Evolutionary conservation across 2,888 invertebrate species (phyloP).

Genomic region (Acleris literana): DNA sequence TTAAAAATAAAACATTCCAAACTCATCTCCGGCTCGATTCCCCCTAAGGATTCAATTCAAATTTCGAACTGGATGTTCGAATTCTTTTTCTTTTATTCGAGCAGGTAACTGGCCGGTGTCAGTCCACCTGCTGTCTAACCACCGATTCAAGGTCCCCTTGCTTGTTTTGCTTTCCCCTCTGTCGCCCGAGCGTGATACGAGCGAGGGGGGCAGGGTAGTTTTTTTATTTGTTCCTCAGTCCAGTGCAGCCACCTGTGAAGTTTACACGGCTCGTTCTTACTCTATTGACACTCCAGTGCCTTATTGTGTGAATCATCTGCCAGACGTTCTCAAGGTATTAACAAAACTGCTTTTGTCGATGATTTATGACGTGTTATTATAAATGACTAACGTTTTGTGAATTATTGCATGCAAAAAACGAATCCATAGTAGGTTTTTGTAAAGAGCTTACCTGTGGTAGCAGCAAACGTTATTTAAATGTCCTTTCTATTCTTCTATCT

Average conservation of each 20-base stretch:
- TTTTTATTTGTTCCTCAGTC: slow-evolving; percentile 58
- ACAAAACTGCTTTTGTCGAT: slow-evolving; percentile 24
- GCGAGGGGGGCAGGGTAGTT: slow-evolving; percentile 54
- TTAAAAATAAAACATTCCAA: slow-evolving; percentile 30
- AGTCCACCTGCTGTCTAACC: slow-evolving; percentile 66
- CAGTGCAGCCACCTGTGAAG: slow-evolving; percentile 73
- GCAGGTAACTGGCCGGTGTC: slow-evolving; percentile 67
- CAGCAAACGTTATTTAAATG: too few species aligned
- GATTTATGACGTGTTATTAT: slow-evolving; percentile 42
- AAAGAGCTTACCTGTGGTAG: too few species aligned
- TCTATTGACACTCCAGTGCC: slow-evolving; percentile 58
- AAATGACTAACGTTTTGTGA: slow-evolving; percentile 34
- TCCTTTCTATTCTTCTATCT: too few species aligned
- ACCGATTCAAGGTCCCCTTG: slow-evolving; percentile 51
- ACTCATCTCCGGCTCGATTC: slow-evolving; percentile 13
- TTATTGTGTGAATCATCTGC: slow-evolving; percentile 64
- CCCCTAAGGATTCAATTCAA: slow-evolving; percentile 64
- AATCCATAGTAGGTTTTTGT: neutral
- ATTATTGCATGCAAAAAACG: slow-evolving; percentile 23
- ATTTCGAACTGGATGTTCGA: slow-evolving; percentile 67
- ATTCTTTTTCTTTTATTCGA: slow-evolving; percentile 59
- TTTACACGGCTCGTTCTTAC: slow-evolving; percentile 58
- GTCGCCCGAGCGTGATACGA: slow-evolving; percentile 44
- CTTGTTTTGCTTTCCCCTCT: slow-evolving; percentile 59
- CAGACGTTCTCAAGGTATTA: slow-evolving; percentile 38